These are phyloP conservation scores for Lordiphosa mommai DNA, from an alignment of 1,140 invertebrate genomes.

Conservation along the genomic window DNA sequence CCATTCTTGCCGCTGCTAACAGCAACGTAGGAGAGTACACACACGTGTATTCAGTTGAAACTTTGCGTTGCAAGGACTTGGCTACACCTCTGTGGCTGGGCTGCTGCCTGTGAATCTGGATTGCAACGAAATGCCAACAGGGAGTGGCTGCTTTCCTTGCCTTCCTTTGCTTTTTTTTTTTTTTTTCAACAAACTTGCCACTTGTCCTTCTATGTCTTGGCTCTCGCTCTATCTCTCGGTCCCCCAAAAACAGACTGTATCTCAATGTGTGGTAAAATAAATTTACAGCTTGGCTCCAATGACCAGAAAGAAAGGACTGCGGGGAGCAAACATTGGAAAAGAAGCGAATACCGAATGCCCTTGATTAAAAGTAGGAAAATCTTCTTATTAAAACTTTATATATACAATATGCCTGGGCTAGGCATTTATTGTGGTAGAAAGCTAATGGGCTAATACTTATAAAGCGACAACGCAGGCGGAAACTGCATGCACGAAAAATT, in stretches of 20 bases:
- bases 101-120: conserved; percentile 28
- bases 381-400: too few species aligned
- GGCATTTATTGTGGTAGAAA: too few species aligned
- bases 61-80: conserved; percentile 51
- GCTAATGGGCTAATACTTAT: too few species aligned
- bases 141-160: conserved; percentile 20
- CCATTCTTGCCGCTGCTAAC: conserved; percentile 35
- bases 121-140: conserved; percentile 22
- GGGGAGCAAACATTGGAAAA: background rate
- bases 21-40: conserved; percentile 26
- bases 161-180: conserved; percentile 6
- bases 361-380: too few species aligned
- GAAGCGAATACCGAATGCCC: conserved; percentile 3
- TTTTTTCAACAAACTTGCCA: conserved; percentile 48
- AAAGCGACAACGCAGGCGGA: too few species aligned
- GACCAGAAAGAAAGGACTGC: conserved; percentile 19
- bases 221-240: conserved; percentile 1
- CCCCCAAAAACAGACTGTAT: conserved; percentile 31
- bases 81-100: conserved; percentile 49
- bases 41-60: conserved; percentile 37
- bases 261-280: conserved; percentile 63
- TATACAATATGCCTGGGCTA: too few species aligned
- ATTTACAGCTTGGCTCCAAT: conserved; percentile 45
- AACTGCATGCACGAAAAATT: too few species aligned
- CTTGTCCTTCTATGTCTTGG: conserved; percentile 27